Conservation (phyloP, 2,888 invertebrate genomes). For the Zygothrica quintamaculata region DNA sequence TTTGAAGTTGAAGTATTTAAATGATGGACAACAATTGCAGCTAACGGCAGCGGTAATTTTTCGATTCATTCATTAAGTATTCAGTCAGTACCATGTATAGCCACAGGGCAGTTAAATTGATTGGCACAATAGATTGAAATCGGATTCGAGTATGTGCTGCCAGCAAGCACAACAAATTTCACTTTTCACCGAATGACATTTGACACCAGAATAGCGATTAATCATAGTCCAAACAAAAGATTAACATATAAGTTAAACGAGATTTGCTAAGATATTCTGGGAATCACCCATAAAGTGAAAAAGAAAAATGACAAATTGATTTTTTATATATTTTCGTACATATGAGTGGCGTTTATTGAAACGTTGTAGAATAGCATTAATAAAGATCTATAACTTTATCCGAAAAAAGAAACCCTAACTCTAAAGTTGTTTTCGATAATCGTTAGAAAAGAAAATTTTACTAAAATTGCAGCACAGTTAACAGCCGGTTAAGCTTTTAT, state of each 20-base stretch:
- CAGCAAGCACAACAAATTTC: slow-evolving; percentile 52
- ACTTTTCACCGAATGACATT: slow-evolving; percentile 72
- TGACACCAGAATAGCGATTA: slow-evolving; percentile 63
- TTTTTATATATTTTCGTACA: slow-evolving; percentile 57
- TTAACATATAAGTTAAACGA: slow-evolving; percentile 6
- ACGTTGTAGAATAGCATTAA: slow-evolving; percentile 15
- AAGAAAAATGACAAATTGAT: slow-evolving; percentile 17
- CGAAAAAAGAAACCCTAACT: slow-evolving; percentile 2
- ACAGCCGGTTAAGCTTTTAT: slow-evolving; percentile 1
- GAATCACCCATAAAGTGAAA: slow-evolving; percentile 18
- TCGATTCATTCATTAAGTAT: slow-evolving; percentile 64
- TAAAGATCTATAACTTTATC: slow-evolving; percentile 1
- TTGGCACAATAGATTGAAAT: slow-evolving; percentile 68
- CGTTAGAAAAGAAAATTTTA: slow-evolving; percentile 12
- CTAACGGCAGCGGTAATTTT: slow-evolving; percentile 46
- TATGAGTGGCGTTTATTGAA: slow-evolving; percentile 55
- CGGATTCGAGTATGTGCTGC: slow-evolving; percentile 29
- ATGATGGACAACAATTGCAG: slow-evolving; percentile 60
- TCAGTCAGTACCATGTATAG: slow-evolving; percentile 51
- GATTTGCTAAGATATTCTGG: slow-evolving; percentile 33
- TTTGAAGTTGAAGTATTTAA: slow-evolving; percentile 58
- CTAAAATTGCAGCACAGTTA: slow-evolving; percentile 23
- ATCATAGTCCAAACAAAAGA: slow-evolving; percentile 46
- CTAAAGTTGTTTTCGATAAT: slow-evolving; percentile 16
- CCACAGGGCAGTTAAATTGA: slow-evolving; percentile 49